A percentile compares a stretch with the other conserved stretches of the same genome.
These are phyloP conservation scores for Drosophila mercatorum DNA, from an alignment of 2,888 invertebrate species.

Conservation along the genomic window DNA sequence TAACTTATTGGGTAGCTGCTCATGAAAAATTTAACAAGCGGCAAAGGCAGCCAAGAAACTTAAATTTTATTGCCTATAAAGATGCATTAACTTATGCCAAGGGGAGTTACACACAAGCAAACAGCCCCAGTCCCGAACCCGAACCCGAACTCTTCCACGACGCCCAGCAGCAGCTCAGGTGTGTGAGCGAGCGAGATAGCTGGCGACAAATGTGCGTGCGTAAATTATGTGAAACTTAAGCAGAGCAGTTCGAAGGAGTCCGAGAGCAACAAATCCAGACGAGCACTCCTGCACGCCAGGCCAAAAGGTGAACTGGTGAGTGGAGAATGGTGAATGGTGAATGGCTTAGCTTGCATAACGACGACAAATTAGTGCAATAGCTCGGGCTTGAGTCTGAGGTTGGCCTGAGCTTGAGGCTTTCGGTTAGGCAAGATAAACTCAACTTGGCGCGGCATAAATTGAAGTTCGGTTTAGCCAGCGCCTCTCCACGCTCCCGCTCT, in stretches of 20 bases:
- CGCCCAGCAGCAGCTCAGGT: constrained; percentile 3
- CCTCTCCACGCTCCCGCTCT: constrained; percentile 1
- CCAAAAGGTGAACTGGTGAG: constrained; percentile 40
- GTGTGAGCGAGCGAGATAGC: constrained; percentile 43
- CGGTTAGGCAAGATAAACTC: constrained; percentile 51
- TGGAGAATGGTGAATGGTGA: constrained; percentile 35
- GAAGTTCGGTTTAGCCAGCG: constrained; percentile 45
- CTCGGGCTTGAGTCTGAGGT: constrained; percentile 12
- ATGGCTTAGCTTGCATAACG: constrained; percentile 63
- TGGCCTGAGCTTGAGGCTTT: not conserved
- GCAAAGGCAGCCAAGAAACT: constrained; percentile 64
- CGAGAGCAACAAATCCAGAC: constrained; percentile 37
- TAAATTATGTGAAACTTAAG: constrained; percentile 63
- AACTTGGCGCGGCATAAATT: constrained; percentile 53
- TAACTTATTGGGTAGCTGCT: constrained; percentile 54
- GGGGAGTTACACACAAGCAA: constrained; percentile 1
- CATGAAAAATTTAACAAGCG: constrained; percentile 73
- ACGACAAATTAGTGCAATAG: constrained; percentile 60
- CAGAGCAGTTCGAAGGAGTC: constrained; percentile 1
- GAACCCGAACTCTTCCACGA: not conserved
- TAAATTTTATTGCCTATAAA: constrained; percentile 81
- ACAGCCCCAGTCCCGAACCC: not conserved
- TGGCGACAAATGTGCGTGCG: constrained; percentile 71
- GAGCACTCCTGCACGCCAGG: constrained; percentile 2
- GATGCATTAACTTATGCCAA: constrained; percentile 76